phyloP scores from a whole-genome alignment of 2,113 vertebrate genomes.

The Coregonus clupeaformis region DNA sequence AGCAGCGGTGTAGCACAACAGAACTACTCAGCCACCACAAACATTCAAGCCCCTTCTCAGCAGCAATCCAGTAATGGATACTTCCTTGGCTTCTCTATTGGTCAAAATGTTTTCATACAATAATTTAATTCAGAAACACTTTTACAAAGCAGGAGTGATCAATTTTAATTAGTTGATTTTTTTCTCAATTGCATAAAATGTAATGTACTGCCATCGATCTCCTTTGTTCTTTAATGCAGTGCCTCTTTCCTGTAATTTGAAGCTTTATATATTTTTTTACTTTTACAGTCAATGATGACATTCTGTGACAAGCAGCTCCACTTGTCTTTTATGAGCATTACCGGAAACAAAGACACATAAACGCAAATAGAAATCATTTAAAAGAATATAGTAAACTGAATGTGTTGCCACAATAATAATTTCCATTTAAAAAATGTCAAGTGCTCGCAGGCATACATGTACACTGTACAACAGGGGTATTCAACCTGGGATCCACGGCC shows the following conservation, averaged over 20 bases:
- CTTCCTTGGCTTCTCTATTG: constrained; percentile 81
- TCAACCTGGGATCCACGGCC: no score
- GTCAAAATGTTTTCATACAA: constrained; percentile 86
- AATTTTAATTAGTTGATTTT: constrained; percentile 87
- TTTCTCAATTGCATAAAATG: constrained; percentile 81
- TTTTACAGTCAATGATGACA: constrained; percentile 77
- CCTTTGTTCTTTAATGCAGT: constrained; percentile 84
- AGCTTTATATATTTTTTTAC: constrained; percentile 62
- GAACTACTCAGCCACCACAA: constrained; percentile 77
- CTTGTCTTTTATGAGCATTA: constrained; percentile 41
- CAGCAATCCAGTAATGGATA: constrained; percentile 85
- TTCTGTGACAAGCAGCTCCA: constrained; percentile 68
- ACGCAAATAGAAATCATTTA: background rate
- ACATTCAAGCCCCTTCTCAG: constrained; percentile 73
- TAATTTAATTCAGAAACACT: constrained; percentile 87
- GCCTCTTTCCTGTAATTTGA: constrained; percentile 82
- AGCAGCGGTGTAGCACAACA: constrained; percentile 53
- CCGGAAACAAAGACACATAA: constrained; percentile 5
- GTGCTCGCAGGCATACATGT: background rate
- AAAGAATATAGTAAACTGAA: background rate
- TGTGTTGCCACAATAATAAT: background rate
- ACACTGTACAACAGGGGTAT: no score
- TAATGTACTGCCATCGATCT: constrained; percentile 84
- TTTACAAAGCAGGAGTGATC: constrained; percentile 85
- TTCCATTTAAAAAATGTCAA: background rate